Evolutionary conservation across 2,113 vertebrate genomes (phyloP).

Genomic region (Sturnus vulgaris): DNA sequence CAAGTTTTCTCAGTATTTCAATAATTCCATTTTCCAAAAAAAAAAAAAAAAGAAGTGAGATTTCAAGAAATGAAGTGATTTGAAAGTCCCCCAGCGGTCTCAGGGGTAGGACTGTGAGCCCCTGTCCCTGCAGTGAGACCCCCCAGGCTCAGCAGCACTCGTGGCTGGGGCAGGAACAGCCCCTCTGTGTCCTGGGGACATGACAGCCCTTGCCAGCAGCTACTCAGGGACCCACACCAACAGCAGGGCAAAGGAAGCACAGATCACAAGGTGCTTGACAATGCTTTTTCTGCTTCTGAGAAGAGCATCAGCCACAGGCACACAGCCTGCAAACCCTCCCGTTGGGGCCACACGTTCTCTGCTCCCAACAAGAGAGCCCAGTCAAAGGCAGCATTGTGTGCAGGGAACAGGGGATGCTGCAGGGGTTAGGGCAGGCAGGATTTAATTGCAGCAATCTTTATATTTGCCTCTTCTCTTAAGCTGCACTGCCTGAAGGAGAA

Average conservation of each 20-base stretch:
- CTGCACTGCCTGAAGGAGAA: not conserved
- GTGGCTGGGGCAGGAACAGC: fast-evolving
- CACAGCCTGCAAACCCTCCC: not conserved
- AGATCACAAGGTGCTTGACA: not conserved
- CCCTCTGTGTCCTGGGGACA: not conserved
- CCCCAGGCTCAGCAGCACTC: fast-evolving
- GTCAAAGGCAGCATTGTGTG: not conserved
- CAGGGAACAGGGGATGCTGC: not conserved
- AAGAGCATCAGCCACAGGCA: not conserved
- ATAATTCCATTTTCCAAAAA: fast-evolving
- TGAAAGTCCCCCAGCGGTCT: not conserved
- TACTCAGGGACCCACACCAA: not conserved
- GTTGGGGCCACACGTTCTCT: not conserved
- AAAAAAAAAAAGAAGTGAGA: not conserved
- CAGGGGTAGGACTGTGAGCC: not conserved
- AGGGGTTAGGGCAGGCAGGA: not conserved
- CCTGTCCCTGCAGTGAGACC: too few species aligned
- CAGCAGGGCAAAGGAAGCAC: not conserved
- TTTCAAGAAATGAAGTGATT: not conserved
- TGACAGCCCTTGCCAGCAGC: not conserved
- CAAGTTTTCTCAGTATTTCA: not conserved
- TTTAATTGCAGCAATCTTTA: conserved; percentile 12
- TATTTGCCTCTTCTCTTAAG: not conserved
- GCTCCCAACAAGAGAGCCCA: not conserved
- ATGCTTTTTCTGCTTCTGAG: not conserved